Base-by-base conservation (phyloP, 2,113 vertebrate species). In the Gavia stellata region DNA sequence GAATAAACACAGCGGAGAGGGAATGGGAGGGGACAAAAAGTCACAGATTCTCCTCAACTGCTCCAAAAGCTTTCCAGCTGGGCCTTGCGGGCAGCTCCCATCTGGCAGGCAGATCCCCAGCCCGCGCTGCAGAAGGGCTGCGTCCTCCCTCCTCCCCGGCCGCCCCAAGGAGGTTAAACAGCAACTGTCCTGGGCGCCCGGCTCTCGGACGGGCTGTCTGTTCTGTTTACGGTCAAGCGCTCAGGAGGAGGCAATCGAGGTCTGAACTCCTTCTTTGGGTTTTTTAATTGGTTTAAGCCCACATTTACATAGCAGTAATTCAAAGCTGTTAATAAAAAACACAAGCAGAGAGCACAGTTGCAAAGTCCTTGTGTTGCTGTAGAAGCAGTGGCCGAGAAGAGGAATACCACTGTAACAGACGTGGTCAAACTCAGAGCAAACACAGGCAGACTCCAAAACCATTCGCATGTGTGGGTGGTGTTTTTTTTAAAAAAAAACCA, bases 11-110 rank as follows among this genome's bases (percentile, higher is more conserved):
- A 0, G 34, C 0, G 0, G 70, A 50, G 80, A 58, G 58, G 78
- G 71, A 55, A 78, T 4, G n/a, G 68, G 42, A 79, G 88, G 36
- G 50, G 33, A 8, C n/a, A 47, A 47, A 52, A 45, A 86, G 89
- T 67, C 83, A 86, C 81, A 78, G 44, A 36, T 88, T 89, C 82
- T n/a, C 63, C 65, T 90, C 53, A 36, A 12, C 21, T 34, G 81
- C 59, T 81, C 77, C 87, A 55, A 49, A 45, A 63, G 82, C 78
- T 81, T 81, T 81, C 85, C 65, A 84, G 94, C 91, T 79, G 65
- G 71, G 84, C 88, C 86, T 58, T 55, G 82, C 34, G 31, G 96
- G 92, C 94, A 95, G 90, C 89, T 91, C 86, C 97, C 95, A 95
- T 96, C 96, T 96, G 93, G 95, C 49, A 17, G n/a, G 81, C 95